phyloP scores from a whole-genome alignment of 2,888 invertebrate genomes.

The Galerucella calmariensis region DNA sequence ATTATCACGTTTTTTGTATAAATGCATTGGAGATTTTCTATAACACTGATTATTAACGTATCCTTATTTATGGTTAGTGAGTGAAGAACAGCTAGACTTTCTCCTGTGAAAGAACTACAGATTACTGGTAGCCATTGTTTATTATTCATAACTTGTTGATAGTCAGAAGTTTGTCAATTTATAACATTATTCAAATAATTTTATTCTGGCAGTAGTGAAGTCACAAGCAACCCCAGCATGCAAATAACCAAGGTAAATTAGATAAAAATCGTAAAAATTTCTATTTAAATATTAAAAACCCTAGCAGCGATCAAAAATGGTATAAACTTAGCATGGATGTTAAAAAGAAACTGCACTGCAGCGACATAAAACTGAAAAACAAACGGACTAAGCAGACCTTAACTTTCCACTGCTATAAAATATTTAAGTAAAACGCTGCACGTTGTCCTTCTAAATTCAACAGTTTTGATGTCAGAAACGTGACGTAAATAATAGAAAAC shows the following conservation, averaged over 20 bases:
- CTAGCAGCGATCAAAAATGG: slow-evolving; percentile 8
- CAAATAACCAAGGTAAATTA: not conserved
- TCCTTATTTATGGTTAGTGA: too few species aligned
- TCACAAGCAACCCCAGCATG: not conserved
- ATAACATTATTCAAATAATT: too few species aligned
- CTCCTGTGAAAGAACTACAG: too few species aligned
- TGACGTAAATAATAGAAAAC: slow-evolving; percentile 16
- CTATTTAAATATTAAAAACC: slow-evolving; percentile 23
- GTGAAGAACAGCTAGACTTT: too few species aligned
- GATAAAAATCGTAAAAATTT: slow-evolving; percentile 2
- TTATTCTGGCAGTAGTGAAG: too few species aligned
- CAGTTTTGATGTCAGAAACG: slow-evolving; percentile 17
- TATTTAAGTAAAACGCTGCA: slow-evolving; percentile 40
- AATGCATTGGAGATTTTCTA: too few species aligned
- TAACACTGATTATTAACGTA: too few species aligned
- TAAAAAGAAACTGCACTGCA: slow-evolving; percentile 46
- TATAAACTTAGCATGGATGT: not conserved
- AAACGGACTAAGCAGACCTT: slow-evolving; percentile 40
- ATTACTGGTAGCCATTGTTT: too few species aligned
- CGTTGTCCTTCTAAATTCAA: slow-evolving; percentile 20
- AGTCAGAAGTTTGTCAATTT: too few species aligned
- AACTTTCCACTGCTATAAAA: slow-evolving; percentile 47
- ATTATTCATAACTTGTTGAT: too few species aligned
- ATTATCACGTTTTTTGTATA: too few species aligned
- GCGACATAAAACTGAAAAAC: slow-evolving; percentile 48